Evolutionary conservation across 2,797 vertebrate genomes (phyloP).

Genomic region (Rhadinocentrus ornatus): DNA sequence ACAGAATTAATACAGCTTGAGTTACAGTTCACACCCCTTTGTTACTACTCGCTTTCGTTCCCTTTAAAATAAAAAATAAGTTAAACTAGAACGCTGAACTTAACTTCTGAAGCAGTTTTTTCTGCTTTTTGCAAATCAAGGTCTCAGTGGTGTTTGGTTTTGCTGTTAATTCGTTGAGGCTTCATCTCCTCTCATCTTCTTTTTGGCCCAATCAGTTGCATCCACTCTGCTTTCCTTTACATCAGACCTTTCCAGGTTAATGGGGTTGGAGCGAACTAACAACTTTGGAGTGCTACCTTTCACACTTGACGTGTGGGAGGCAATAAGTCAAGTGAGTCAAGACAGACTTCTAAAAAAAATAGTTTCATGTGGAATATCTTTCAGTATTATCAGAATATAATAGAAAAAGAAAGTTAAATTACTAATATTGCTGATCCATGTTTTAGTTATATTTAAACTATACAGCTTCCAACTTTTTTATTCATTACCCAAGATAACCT

Average conservation of each 20-base stretch:
- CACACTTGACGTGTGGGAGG: neutral
- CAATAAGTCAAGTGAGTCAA: neutral
- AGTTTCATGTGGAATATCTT: neutral
- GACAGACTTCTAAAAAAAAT: neutral
- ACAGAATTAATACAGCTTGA: neutral
- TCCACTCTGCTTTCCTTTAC: slow-evolving; percentile 4
- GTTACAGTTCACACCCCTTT: neutral
- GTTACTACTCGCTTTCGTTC: neutral
- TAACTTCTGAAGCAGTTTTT: neutral
- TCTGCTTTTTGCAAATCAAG: neutral
- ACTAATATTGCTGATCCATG: no score
- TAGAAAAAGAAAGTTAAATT: neutral
- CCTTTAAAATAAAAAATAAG: neutral
- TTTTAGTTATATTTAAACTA: neutral
- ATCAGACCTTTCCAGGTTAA: neutral
- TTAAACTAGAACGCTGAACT: neutral
- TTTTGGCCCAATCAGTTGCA: neutral
- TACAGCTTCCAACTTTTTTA: neutral
- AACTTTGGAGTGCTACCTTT: neutral
- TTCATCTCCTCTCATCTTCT: neutral
- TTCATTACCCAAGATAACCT: neutral
- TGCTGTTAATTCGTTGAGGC: neutral
- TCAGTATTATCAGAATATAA: neutral
- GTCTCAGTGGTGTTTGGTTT: neutral
- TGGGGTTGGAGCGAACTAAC: neutral